Base-by-base conservation (phyloP, 2,113 vertebrate species). In the Labeo catla region DNA sequence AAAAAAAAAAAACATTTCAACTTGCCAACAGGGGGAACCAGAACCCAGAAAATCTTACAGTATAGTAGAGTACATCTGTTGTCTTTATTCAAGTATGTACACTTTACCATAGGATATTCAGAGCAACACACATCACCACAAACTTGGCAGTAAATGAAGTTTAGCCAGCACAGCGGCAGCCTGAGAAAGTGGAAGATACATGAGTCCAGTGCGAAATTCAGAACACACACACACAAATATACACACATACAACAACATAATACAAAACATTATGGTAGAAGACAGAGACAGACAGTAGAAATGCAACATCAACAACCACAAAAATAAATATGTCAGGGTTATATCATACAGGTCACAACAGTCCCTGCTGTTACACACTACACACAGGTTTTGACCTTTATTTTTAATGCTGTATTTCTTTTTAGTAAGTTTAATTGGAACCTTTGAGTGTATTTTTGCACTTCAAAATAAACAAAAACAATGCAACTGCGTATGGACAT, bases 61-160 rank as follows among this genome's bases (percentile, higher is more conserved):
- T 0, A 39, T 39, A n/a, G 4, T 19, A 59, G 21, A 76, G 28
- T 39, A 15, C 6, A 45, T 86, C 74, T 73, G 16, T 73, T 81
- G 59, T 81, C 76, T 87, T 88, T 88, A 87, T 88, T 88, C 66
- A 84, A 74, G 49, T 81, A 80, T 84, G 59, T 74, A 84, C 74
- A 81, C 77, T 57, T 80, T 76, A 74, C 28, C 19, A 80, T 49
- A 59, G 1, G 11, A 85, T 36, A 85, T 13, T 36, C 28, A 79
- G 16, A 73, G 11, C 16, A 87, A 85, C 36, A 77, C 36, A 77
- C 45, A 54, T 73, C 34, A 74, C 34, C 81, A 84, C 50, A 77
- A 39, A 81, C 45, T 77, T 15, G 47, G 83, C 43, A 52, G 36
- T 28, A 28, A 80, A 39, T 78, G 50, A 43, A 72, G 83, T 79